Conservation (phyloP, 2,113 vertebrate genomes). For the Hassar affinis region DNA sequence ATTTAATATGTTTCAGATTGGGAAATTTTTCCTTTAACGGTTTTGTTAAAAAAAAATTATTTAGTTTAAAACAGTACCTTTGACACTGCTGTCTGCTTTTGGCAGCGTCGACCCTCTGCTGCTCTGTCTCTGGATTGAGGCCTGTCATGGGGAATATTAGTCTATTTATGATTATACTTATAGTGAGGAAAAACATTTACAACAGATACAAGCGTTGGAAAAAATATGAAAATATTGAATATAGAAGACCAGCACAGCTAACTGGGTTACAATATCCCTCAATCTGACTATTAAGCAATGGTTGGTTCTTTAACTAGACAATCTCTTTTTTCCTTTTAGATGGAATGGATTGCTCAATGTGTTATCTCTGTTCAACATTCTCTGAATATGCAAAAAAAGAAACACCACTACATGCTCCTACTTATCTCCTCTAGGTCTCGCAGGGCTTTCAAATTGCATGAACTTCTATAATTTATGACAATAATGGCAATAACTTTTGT, state of each 20-base stretch:
- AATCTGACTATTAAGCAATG: not conserved
- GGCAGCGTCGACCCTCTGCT: slow-evolving; percentile 61
- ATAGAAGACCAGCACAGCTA: not conserved
- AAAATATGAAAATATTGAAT: not conserved
- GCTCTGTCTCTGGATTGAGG: slow-evolving; percentile 59
- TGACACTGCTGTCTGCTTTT: slow-evolving; percentile 49
- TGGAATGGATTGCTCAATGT: not conserved
- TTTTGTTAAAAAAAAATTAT: not conserved
- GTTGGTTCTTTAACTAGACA: not conserved
- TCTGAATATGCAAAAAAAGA: not conserved
- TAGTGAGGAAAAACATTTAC: no score
- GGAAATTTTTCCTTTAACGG: not conserved
- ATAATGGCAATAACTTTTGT: not conserved
- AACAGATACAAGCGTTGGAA: not conserved
- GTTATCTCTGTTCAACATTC: not conserved
- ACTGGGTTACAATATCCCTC: not conserved
- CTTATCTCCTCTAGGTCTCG: not conserved
- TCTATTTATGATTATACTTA: not conserved
- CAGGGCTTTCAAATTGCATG: not conserved
- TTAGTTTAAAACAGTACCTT: slow-evolving; percentile 45
- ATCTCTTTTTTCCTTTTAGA: not conserved
- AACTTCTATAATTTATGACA: not conserved
- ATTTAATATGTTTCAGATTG: not conserved
- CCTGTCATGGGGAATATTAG: slow-evolving; percentile 33
- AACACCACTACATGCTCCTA: not conserved